Evolutionary conservation across 2,113 vertebrate species (phyloP), one percentile per base, ranked within the genome.

Genomic region (Cryptomyrus ogoouensis): DNA sequence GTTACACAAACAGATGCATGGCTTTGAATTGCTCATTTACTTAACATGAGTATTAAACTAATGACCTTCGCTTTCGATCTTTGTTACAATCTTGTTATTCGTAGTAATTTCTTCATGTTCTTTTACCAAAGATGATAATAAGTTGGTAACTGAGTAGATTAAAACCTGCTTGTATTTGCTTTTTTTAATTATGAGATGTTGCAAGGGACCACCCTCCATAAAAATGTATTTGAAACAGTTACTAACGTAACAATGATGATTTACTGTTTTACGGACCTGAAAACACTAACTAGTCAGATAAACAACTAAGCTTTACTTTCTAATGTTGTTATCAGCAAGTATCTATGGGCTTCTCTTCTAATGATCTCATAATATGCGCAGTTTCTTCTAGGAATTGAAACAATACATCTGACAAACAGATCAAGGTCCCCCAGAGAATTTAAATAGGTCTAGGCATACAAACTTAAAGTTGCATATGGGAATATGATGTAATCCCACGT

Each of bases 401-500:
- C 62, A 13, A 70, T 70, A 70, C 62, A 31, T 70, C 62, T 70
- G n/a, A 70, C 10, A 70, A 31, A 13, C 27, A 70, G 27, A 70
- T 13, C 62, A 31, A 12, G n/a, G 27, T 12, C 24, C 62, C 62
- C 62, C 62, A 13, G n/a, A 70, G 62, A 27, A 70, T 70, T 70
- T 70, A 70, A 70, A 70, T 70, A n/a, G 19, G 31, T 62, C 13
- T 66, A 31, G 19, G 49, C 56, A 39, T 42, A 12, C 50, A 39
- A 39, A 47, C 35, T 87, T n/a, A 87, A 87, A 56, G 21, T 83
- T 52, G 70, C 88, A 52, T 83, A 52, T 80, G 88, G 89, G 86
- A 80, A 91, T 89, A 84, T 93, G 92, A 94, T 94, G 94, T 93
- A 93, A 93, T 93, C 92, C 92, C 93, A 95, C 93, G 93, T 95